Conservation (phyloP, 2,888 invertebrate species). For the Tetragnatha montana region DNA sequence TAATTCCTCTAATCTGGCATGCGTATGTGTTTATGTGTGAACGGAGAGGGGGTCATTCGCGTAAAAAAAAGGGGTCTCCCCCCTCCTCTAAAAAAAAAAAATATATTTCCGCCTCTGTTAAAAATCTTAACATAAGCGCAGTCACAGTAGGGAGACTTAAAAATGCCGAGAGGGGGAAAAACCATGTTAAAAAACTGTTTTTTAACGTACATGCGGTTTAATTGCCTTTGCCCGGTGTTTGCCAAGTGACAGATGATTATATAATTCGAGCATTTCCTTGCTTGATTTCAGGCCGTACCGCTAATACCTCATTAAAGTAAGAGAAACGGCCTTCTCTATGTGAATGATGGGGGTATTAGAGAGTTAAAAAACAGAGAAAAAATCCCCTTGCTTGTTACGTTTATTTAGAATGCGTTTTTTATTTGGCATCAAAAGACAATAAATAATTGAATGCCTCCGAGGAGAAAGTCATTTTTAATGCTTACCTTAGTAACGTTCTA, state of each 20-base stretch:
- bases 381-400: conserved; percentile 44
- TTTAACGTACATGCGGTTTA: conserved; percentile 63
- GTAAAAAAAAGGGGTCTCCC: background rate
- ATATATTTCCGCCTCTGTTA: conserved; percentile 35
- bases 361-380: conserved; percentile 46
- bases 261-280: conserved; percentile 62
- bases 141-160: conserved; percentile 54
- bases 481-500: conserved; percentile 26
- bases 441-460: conserved; percentile 49
- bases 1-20: conserved; percentile 69
- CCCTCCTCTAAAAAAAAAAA: conserved; percentile 1
- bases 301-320: conserved; percentile 68
- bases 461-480: conserved; percentile 33
- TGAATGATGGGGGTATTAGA: conserved; percentile 58
- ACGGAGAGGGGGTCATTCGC: conserved; percentile 49
- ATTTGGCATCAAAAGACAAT: conserved; percentile 22
- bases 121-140: conserved; percentile 67
- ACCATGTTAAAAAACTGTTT: conserved; percentile 33
- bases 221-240: conserved; percentile 55
- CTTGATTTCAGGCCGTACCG: conserved; percentile 55
- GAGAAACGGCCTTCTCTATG: conserved; percentile 41
- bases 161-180: conserved; percentile 24
- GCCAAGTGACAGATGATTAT: conserved; percentile 66
- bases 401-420: conserved; percentile 54
- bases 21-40: conserved; percentile 63